Conservation (phyloP, 2,888 invertebrate species). For the Drosophila neotestacea region DNA sequence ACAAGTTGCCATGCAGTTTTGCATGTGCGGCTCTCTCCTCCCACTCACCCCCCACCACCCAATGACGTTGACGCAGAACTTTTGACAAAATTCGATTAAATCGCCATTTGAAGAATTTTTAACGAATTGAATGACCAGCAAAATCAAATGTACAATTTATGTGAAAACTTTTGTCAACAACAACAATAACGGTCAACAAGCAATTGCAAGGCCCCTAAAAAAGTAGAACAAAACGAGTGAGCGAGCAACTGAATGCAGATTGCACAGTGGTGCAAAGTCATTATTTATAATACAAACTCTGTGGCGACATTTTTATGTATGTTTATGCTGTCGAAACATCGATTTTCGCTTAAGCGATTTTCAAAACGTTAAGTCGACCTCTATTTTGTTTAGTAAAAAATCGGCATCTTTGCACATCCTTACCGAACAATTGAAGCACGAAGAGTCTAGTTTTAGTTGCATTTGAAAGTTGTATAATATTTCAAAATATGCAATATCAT, state of each 20-base stretch:
- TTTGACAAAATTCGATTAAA: conserved; percentile 48
- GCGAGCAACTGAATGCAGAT: conserved; percentile 36
- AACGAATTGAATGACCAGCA: conserved; percentile 41
- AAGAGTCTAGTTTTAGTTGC: too few relatives aligned
- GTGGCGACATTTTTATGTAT: conserved; percentile 6
- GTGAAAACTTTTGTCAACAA: conserved; percentile 40
- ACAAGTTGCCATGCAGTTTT: conserved; percentile 53
- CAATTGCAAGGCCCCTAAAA: conserved; percentile 52
- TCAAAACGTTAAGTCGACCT: too few relatives aligned
- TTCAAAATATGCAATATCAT: too few relatives aligned
- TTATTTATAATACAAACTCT: conserved; percentile 8
- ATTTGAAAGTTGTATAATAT: too few relatives aligned
- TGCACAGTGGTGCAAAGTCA: conserved; percentile 49
- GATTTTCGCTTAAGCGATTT: too few relatives aligned
- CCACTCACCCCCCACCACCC: conserved; percentile 1
- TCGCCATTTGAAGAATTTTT: conserved; percentile 40
- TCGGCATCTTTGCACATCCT: too few relatives aligned
- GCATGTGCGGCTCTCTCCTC: conserved; percentile 7
- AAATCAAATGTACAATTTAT: conserved; percentile 34
- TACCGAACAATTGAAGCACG: too few relatives aligned
- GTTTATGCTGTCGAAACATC: not conserved
- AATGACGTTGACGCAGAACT: conserved; percentile 3
- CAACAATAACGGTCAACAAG: conserved; percentile 65
- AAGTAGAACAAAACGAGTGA: conserved; percentile 50
- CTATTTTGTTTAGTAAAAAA: too few relatives aligned